Conservation (phyloP, 1,140 invertebrate genomes). For the Eufriesea mexicana region DNA sequence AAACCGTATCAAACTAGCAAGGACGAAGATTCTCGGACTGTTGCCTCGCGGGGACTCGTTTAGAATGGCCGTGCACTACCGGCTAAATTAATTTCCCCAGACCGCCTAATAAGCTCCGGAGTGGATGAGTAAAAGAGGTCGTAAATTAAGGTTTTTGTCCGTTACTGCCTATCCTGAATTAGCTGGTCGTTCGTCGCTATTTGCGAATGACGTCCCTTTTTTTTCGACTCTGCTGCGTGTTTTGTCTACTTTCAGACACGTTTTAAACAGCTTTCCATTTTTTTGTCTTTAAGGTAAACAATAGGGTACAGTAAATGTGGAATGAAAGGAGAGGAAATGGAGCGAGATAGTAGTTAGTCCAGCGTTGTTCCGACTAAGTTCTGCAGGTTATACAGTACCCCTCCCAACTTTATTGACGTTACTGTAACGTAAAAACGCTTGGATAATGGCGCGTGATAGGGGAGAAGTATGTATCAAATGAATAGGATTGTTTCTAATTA, state of each 20-base stretch:
- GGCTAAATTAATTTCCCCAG: conserved; percentile 9
- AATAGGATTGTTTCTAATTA: too few species aligned
- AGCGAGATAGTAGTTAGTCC: not conserved
- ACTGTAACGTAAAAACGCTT: not conserved
- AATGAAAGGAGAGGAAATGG: conserved; percentile 9
- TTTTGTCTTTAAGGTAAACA: conserved; percentile 17
- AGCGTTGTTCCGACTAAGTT: not conserved
- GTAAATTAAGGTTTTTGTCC: conserved; percentile 13
- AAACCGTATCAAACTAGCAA: not conserved
- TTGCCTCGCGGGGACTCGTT: not conserved
- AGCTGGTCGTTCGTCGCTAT: not conserved
- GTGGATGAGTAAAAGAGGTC: not conserved
- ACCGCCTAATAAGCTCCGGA: not conserved
- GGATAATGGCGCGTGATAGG: too few species aligned
- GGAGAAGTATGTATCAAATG: not conserved
- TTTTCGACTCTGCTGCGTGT: not conserved
- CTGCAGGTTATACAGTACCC: not conserved
- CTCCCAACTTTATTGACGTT: not conserved
- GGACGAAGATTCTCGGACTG: conserved; percentile 25
- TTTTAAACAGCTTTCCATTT: not conserved
- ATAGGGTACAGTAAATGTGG: not conserved
- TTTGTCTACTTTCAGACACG: not conserved
- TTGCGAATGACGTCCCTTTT: not conserved
- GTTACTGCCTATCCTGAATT: not conserved
- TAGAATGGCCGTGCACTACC: not conserved